phyloP scores from a whole-genome alignment of 2,888 invertebrate genomes.

The Agrilus mali region DNA sequence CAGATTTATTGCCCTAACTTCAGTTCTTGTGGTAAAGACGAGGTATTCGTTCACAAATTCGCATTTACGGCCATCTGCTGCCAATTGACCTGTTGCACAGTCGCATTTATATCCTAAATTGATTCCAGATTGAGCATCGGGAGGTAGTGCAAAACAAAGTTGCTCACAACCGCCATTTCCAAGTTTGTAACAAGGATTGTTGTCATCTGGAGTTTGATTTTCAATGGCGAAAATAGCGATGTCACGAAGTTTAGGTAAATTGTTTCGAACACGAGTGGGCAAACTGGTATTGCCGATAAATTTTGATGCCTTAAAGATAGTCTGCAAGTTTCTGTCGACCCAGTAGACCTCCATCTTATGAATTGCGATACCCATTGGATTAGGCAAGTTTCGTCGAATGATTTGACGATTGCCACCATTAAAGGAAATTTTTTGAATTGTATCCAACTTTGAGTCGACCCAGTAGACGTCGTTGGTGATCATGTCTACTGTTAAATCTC shows the following conservation, averaged over 20 bases:
- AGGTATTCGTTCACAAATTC: conserved; percentile 78
- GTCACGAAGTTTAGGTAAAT: conserved; percentile 74
- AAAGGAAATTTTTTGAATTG: conserved; percentile 84
- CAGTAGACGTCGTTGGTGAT: conserved; percentile 92
- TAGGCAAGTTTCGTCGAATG: conserved; percentile 77
- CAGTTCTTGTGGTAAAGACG: conserved; percentile 87
- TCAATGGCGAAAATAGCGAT: conserved; percentile 83
- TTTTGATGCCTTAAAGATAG: conserved; percentile 71
- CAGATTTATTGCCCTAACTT: conserved; percentile 81
- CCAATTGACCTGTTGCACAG: conserved; percentile 80
- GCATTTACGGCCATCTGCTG: conserved; percentile 54
- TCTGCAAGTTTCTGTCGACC: conserved; percentile 85
- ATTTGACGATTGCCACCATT: conserved; percentile 70
- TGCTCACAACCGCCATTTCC: conserved; percentile 86
- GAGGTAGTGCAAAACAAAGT: conserved; percentile 85
- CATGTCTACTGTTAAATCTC: conserved; percentile 86
- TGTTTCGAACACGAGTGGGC: conserved; percentile 64
- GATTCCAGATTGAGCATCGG: conserved; percentile 37
- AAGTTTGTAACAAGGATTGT: conserved; percentile 63
- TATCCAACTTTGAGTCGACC: conserved; percentile 92
- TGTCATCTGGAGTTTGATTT: conserved; percentile 75
- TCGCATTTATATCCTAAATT: conserved; percentile 59
- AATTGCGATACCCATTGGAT: conserved; percentile 87
- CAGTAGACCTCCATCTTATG: conserved; percentile 78
- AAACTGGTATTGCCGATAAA: conserved; percentile 56